These are phyloP conservation scores for Mycteria americana DNA, from an alignment of 2,797 vertebrate genomes.

Conservation along the genomic window DNA sequence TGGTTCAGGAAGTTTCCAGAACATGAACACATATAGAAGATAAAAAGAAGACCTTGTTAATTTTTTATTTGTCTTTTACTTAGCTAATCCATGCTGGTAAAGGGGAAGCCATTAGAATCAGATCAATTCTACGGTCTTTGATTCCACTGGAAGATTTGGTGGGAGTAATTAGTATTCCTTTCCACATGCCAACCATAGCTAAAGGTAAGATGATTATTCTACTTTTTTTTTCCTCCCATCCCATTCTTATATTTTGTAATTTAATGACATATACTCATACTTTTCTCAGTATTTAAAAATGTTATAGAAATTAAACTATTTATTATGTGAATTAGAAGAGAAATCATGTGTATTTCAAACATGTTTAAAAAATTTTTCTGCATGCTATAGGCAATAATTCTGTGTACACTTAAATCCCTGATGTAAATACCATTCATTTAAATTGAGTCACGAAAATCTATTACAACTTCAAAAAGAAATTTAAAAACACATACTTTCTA, in stretches of 20 bases:
- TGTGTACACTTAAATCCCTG: not conserved
- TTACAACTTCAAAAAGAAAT: not conserved
- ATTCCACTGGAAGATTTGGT: slow-evolving; percentile 94
- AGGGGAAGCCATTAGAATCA: slow-evolving; percentile 94
- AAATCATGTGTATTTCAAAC: not conserved
- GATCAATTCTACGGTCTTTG: slow-evolving; percentile 92
- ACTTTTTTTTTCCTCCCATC: not conserved
- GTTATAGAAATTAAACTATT: not conserved
- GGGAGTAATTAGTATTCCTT: slow-evolving; percentile 93
- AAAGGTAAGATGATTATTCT: slow-evolving; percentile 80
- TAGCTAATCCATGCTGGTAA: slow-evolving; percentile 94
- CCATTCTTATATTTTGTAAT: not conserved
- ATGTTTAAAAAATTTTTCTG: not conserved
- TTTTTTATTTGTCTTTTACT: not conserved
- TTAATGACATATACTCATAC: not conserved
- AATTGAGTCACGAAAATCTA: not conserved
- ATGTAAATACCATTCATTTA: not conserved
- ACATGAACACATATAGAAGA: not conserved
- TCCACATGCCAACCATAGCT: slow-evolving; percentile 90
- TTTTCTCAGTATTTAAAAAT: not conserved
- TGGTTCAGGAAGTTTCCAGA: not conserved
- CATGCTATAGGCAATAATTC: not conserved
- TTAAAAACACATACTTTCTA: not conserved
- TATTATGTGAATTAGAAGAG: not conserved
- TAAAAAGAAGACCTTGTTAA: not conserved